Conservation (phyloP, 2,797 vertebrate species). For the Cottoperca gobio region DNA sequence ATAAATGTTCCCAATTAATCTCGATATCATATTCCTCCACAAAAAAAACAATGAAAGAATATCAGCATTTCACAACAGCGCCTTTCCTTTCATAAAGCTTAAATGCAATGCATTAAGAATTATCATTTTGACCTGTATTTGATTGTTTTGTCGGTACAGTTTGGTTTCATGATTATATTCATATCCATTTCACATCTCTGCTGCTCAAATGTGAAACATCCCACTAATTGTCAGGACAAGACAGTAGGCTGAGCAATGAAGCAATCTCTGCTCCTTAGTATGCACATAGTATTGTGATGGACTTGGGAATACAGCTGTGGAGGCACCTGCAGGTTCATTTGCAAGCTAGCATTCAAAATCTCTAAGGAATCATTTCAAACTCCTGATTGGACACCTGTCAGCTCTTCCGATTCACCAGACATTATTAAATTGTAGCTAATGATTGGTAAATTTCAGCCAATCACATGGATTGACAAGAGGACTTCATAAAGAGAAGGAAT, state of each 20-base stretch:
- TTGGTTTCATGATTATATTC: not conserved
- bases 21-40: not conserved
- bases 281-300: constrained; percentile 85
- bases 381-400: constrained; percentile 91
- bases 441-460: constrained; percentile 86
- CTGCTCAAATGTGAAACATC: constrained; percentile 36
- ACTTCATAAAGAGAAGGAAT: constrained; percentile 76
- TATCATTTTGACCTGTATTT: not conserved
- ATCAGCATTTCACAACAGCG: not conserved
- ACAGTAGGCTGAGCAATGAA: constrained; percentile 70
- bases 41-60: not conserved
- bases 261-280: constrained; percentile 80
- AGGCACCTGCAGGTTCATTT: constrained; percentile 88
- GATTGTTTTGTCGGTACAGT: not conserved
- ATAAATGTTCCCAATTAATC: constrained; percentile 16
- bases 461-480: constrained; percentile 83
- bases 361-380: constrained; percentile 88
- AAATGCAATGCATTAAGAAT: not conserved
- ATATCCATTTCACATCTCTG: constrained; percentile 29
- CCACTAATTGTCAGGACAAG: constrained; percentile 51
- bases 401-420: constrained; percentile 80
- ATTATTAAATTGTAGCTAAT: constrained; percentile 85
- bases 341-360: constrained; percentile 89
- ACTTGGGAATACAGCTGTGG: constrained; percentile 88
- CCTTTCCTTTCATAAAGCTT: not conserved